phyloP scores from a whole-genome alignment of 2,113 vertebrate genomes.

The Rhabdornis inornatus region DNA sequence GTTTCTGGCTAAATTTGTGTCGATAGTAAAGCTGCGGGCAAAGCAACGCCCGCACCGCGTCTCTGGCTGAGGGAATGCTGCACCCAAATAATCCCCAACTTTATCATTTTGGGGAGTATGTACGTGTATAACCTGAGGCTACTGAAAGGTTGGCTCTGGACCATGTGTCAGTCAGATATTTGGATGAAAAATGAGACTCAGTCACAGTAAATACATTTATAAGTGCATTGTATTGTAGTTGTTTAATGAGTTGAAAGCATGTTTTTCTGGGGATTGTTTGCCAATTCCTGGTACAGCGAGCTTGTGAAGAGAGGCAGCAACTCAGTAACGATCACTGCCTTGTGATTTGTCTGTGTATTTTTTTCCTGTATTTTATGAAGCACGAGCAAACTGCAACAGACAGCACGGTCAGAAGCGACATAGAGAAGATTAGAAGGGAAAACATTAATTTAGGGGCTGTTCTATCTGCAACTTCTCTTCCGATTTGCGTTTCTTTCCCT shows the following conservation, averaged over 20 bases:
- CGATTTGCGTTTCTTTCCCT: neutral
- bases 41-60: neutral
- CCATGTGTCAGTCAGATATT: neutral
- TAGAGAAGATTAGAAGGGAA: neutral
- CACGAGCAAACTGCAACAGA: neutral
- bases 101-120: neutral
- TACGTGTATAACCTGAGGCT: neutral
- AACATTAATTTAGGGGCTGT: constrained; percentile 1
- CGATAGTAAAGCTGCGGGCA: neutral
- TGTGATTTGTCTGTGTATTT: neutral
- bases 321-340: neutral
- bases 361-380: neutral
- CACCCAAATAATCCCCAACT: constrained; percentile 4
- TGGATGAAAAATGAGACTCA: neutral
- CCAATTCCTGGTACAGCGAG: neutral
- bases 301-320: neutral
- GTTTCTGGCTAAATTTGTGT: constrained; percentile 35
- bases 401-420: neutral
- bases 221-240: neutral
- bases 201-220: neutral
- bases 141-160: neutral
- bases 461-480: neutral
- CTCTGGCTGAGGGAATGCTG: neutral
- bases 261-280: neutral
- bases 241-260: neutral